phyloP scores from a whole-genome alignment of 2,888 invertebrate species.

The Coremacera marginata region DNA sequence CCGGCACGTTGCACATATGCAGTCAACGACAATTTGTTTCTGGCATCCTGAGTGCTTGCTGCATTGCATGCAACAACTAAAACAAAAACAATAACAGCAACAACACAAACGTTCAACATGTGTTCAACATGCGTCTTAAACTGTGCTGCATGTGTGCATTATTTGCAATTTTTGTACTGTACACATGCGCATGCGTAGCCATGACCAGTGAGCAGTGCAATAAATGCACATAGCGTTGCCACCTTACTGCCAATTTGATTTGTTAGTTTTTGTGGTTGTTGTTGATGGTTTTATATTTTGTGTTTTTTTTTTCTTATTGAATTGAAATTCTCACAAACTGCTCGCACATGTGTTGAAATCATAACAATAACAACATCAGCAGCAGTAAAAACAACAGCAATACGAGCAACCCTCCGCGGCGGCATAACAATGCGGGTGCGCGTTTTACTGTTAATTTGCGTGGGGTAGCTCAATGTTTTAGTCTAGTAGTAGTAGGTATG shows the following conservation, averaged over 20 bases:
- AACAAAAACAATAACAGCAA: conserved; percentile 20
- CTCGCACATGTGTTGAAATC: conserved; percentile 3
- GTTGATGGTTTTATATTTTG: neutral
- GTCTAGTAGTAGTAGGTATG: neutral
- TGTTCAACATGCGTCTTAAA: conserved; percentile 32
- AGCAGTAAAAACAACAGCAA: conserved; percentile 3
- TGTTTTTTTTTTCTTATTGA: neutral
- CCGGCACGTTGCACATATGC: no score
- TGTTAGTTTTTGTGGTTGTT: neutral
- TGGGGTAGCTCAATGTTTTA: conserved; percentile 18
- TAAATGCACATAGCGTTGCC: conserved; percentile 27
- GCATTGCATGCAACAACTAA: conserved; percentile 9
- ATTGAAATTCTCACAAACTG: conserved; percentile 13
- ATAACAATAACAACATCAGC: conserved; percentile 10
- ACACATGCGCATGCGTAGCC: conserved; percentile 20
- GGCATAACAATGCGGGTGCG: neutral
- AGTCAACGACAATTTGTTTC: conserved; percentile 13
- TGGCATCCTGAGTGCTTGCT: neutral
- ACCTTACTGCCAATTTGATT: conserved; percentile 4
- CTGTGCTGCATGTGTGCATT: conserved; percentile 25
- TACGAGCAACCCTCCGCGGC: neutral
- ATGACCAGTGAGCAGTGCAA: neutral
- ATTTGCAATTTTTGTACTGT: conserved; percentile 17
- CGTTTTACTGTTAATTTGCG: conserved; percentile 24
- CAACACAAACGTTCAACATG: conserved; percentile 23